Evolutionary conservation across 1,140 invertebrate species (phyloP), one percentile per base, ranked within the genome.

Genomic region (Planococcus citri): DNA sequence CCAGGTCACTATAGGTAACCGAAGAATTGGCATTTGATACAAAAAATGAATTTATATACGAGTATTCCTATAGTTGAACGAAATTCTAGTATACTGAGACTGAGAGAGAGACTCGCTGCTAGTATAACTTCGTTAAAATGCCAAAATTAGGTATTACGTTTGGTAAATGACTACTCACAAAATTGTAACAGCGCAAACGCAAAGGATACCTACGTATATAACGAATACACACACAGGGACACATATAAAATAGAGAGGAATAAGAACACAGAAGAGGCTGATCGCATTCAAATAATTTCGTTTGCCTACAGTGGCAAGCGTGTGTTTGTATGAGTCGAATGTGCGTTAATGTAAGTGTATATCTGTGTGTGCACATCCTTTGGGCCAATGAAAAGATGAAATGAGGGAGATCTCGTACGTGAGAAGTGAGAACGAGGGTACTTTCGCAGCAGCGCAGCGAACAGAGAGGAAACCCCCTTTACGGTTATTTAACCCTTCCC

Each of bases 241-340:
- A n/a, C 41, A 6, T 17, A n/a, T 51, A 51, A 14, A 20, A 14
- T 17, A 51, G n/a, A 51, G 41, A 51, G 41, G 41, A 51, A 51
- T 51, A 51, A 51, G 41, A 51, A 51, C 41, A 20, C 41, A 20
- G 41, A 14, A 51, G 41, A 51, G 41, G 41, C 41, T 51, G 41
- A 51, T 51, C 41, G 41, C 41, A 51, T 51, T 51, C 41, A 51
- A 51, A 51, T 51, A 51, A 51, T 51, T 51, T 51, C 41, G 41
- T 51, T 51, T 51, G 41, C 41, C 6, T 51, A 51, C 41, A 51
- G 41, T 51, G 41, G 41, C 41, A 51, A 51, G 41, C 41, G 41
- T 51, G 41, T 51, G 41, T 51, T 51, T 51, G 41, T 51, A 51
- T 17, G 41, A 51, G 41, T 51, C 41, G 41, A 51, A 51, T 51